Base-by-base conservation (phyloP, 1,140 invertebrate species). In the Cydia splendana region DNA sequence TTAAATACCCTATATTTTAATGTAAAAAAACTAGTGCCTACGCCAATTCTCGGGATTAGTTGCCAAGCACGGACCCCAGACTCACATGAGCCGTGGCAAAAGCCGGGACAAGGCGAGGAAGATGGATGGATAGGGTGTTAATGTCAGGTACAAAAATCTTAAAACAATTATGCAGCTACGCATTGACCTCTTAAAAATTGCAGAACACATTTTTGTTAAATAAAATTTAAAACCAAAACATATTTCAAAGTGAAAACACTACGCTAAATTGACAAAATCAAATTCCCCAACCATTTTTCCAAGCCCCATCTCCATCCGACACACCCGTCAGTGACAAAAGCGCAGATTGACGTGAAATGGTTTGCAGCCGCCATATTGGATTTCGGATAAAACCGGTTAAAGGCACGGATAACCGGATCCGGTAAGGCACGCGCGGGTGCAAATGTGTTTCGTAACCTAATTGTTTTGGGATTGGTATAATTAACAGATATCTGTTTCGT, bases 261-360 rank as follows among this genome's bases (percentile, higher is more conserved):
- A 62, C 7, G 15, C 57, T 13, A 53, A 53, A 53, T 62, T 48
- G 12, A 48, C 57, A 2, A n/a, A 62, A 62, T 24, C 57, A 24
- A 62, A 24, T 24, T 18, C 57, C 18, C n/a, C 57, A 62, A 20
- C 57, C 57, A 24, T 24, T 62, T 62, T 20, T 62, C n/a, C n/a
- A n/a, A 24, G 9, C 18, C 57, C 57, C n/a, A 62, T 62, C 20
- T 20, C 15, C 57, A 9, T 18, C n/a, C 15, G 5, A 18, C 57
- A 9, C 5, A 24, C 28, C 15, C 67, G 30, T 7, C 67, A 51
- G 30, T 38, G 67, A 38, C 73, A 13, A 74, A 45, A 53, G 73
- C 28, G 10, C 48, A 74, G 73, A 74, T 74, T 74, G 73, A 74
- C 73, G 73, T 74, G 45, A 74, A 74, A 74, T 74, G 45, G 48